Base-by-base conservation (phyloP, 2,113 vertebrate species). In the Ciconia maguari region DNA sequence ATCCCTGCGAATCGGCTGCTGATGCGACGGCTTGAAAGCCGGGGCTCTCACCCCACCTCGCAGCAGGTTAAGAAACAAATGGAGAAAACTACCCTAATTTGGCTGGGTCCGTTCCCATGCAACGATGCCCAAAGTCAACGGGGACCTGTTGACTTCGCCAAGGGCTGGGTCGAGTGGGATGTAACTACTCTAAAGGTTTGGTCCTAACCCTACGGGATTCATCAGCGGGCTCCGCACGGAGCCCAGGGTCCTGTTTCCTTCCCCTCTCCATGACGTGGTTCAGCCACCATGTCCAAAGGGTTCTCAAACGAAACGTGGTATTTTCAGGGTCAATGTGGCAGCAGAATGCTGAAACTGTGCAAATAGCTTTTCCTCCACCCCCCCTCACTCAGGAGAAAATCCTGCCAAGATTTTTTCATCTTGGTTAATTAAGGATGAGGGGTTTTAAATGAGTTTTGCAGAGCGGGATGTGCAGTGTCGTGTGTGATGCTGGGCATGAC, bases 101-200 rank as follows among this genome's bases (percentile, higher is more conserved):
- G 70, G 26, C 82, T 89, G 87, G 36, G 57, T 62, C 36, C 5
- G 1, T 30, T 90, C 81, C 93, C 82, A 88, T 51, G 0, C 78
- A 87, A 36, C 0, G 16, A 32, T 79, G 58, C 48, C 64, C 66
- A 13, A 89, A 83, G 78, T 74, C 87, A 83, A 4, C 1, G 34
- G 48, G 29, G 61, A 69, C 17, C 25, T 0, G 1, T 24, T 83
- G 86, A 64, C 89, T 94, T 91, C 3, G 1, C 36, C 38, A 79
- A 79, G 75, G 93, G 74, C 70, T 83, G 79, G 46, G 48, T 14
- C 90, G 74, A 72, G 46, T 29, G 89, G 58, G 71, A 52, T 1
- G 1, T 22, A 72, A 65, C 96, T 97, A 96, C 44, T 83, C 95
- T 95, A 96, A 81, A 94, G 87, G 84, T 95, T 95, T 97, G 93